Evolutionary conservation across 2,888 invertebrate genomes (phyloP).

Genomic region (Oscheius onirici): DNA sequence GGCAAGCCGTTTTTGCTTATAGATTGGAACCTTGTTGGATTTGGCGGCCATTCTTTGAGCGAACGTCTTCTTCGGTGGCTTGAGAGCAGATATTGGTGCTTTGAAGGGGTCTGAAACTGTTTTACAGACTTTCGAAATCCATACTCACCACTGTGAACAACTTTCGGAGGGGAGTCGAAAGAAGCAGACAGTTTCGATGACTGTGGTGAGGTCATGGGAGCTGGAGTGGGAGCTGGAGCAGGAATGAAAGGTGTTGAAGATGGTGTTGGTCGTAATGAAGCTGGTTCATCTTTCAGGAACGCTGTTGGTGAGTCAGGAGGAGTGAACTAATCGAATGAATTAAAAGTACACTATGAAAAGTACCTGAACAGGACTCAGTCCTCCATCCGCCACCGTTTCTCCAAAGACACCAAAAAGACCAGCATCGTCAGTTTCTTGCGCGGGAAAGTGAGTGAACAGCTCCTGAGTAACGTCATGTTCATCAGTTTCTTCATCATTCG

Average conservation of each 20-base stretch:
- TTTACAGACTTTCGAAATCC: background rate
- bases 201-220: background rate
- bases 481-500: background rate
- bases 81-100: constrained; percentile 9
- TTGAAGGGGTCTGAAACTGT: constrained; percentile 12
- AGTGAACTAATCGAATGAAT: constrained; percentile 54
- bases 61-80: background rate
- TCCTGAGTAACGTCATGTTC: background rate
- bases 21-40: constrained; percentile 49
- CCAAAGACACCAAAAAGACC: constrained; percentile 4
- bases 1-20: constrained; percentile 46
- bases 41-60: constrained; percentile 7
- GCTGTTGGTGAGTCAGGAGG: constrained; percentile 58
- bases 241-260: constrained; percentile 1
- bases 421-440: background rate
- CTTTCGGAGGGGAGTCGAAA: background rate
- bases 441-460: constrained; percentile 10
- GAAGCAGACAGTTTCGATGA: no score
- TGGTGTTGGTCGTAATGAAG: background rate
- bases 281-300: constrained; percentile 21
- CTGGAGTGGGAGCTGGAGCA: constrained; percentile 1
- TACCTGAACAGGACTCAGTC: constrained; percentile 40
- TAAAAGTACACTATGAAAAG: background rate
- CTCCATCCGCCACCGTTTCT: constrained; percentile 9
- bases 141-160: background rate